Conservation (phyloP, 2,113 vertebrate genomes). For the Promerops cafer region DNA sequence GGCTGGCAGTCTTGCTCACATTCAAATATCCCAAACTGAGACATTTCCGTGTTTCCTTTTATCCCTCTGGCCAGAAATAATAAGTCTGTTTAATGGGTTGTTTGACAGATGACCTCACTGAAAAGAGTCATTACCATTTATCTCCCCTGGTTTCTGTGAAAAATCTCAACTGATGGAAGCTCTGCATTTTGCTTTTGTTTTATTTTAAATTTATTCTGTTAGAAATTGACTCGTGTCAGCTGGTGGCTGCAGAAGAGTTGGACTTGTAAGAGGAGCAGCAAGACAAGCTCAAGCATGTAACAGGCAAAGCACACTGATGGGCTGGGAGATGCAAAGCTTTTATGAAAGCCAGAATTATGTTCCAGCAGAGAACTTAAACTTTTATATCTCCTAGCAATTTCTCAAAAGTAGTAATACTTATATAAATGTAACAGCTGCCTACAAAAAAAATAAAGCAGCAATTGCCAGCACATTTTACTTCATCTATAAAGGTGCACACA, state of each 20-base stretch:
- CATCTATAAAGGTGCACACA: not conserved
- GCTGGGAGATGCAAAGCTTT: not conserved
- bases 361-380: not conserved
- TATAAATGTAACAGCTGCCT: not conserved
- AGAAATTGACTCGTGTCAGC: not conserved
- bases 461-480: not conserved
- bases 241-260: not conserved
- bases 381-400: not conserved
- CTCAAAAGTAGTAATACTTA: not conserved
- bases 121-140: not conserved
- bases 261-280: not conserved
- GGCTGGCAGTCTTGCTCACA: not conserved
- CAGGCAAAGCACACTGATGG: not conserved
- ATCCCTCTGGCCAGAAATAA: not conserved
- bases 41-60: not conserved
- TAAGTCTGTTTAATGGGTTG: not conserved
- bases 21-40: not conserved
- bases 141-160: not conserved
- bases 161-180: not conserved
- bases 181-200: not conserved
- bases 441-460: constrained; percentile 26
- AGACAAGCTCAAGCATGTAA: not conserved
- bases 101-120: not conserved
- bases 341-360: not conserved
- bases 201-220: not conserved